These are phyloP conservation scores for Parelbella ahira DNA, from an alignment of 2,888 invertebrate species.

Conservation along the genomic window DNA sequence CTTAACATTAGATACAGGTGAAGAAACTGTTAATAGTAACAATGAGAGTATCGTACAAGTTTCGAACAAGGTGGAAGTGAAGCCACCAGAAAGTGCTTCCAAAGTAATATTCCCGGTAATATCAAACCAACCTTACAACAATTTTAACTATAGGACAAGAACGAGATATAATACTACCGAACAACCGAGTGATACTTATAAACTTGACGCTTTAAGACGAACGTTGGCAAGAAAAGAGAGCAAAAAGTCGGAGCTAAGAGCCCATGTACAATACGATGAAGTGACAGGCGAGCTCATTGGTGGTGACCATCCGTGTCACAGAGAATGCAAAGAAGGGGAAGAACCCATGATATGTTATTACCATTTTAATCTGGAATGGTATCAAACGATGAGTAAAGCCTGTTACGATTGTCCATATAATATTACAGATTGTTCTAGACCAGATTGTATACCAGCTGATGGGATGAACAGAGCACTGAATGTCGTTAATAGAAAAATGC, in stretches of 20 bases:
- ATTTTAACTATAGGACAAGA: slow-evolving; percentile 41
- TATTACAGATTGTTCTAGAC: slow-evolving; percentile 85
- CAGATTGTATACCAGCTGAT: slow-evolving; percentile 92
- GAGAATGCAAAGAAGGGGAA: slow-evolving; percentile 82
- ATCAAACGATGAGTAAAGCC: slow-evolving; percentile 92
- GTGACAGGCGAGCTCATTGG: slow-evolving; percentile 66
- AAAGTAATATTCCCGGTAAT: slow-evolving; percentile 51
- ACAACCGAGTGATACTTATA: slow-evolving; percentile 30
- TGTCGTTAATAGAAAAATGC: slow-evolving; percentile 92
- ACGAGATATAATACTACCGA: slow-evolving; percentile 30
- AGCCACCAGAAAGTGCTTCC: slow-evolving; percentile 58
- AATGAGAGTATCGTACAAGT: slow-evolving; percentile 35
- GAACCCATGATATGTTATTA: slow-evolving; percentile 86
- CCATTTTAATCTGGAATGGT: slow-evolving; percentile 89
- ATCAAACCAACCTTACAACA: slow-evolving; percentile 45
- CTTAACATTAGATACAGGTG: slow-evolving; percentile 13
- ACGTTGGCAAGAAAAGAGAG: slow-evolving; percentile 25
- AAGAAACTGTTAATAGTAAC: slow-evolving; percentile 1
- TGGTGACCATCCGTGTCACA: slow-evolving; percentile 81
- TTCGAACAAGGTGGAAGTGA: slow-evolving; percentile 36
- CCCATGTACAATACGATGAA: slow-evolving; percentile 64
- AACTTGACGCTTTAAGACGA: slow-evolving; percentile 9
- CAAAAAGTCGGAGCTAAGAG: slow-evolving; percentile 50
- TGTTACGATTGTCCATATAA: slow-evolving; percentile 91
- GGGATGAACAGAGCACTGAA: slow-evolving; percentile 88